A percentile compares a stretch with the other conserved stretches of the same genome.
Conservation (phyloP, 2,797 vertebrate genomes). For the Alauda arvensis region DNA sequence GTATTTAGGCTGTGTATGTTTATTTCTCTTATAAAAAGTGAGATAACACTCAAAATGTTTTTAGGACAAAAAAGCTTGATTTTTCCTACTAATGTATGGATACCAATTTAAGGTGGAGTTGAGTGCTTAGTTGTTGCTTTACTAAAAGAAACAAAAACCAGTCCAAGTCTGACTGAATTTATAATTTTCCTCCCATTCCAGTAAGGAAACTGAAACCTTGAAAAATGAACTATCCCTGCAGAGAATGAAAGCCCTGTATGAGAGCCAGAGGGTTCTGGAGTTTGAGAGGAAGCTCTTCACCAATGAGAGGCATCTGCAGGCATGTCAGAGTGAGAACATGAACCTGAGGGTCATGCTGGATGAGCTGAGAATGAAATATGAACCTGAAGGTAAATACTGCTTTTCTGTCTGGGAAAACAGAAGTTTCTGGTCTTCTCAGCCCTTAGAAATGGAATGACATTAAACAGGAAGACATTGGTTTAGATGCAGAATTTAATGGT, state of each 20-base stretch:
- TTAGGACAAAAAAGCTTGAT: neutral
- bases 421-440: neutral
- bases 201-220: conserved; percentile 84
- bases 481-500: neutral
- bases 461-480: neutral
- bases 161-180: neutral
- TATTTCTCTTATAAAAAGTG: neutral
- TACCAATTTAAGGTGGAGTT: neutral
- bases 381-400: conserved; percentile 81
- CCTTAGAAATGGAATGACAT: neutral
- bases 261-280: conserved; percentile 90
- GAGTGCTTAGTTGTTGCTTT: neutral
- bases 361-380: conserved; percentile 89
- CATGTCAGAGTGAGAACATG: conserved; percentile 87
- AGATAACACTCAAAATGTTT: neutral
- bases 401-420: fast-evolving
- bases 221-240: conserved; percentile 89
- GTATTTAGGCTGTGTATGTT: neutral
- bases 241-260: conserved; percentile 91
- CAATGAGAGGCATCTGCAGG: conserved; percentile 81
- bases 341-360: conserved; percentile 85
- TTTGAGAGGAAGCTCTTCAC: conserved; percentile 91
- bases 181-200: conserved; percentile 18
- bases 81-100: neutral
- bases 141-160: neutral